phyloP scores from a whole-genome alignment of 2,888 invertebrate species.

The Nowickia ferox region DNA sequence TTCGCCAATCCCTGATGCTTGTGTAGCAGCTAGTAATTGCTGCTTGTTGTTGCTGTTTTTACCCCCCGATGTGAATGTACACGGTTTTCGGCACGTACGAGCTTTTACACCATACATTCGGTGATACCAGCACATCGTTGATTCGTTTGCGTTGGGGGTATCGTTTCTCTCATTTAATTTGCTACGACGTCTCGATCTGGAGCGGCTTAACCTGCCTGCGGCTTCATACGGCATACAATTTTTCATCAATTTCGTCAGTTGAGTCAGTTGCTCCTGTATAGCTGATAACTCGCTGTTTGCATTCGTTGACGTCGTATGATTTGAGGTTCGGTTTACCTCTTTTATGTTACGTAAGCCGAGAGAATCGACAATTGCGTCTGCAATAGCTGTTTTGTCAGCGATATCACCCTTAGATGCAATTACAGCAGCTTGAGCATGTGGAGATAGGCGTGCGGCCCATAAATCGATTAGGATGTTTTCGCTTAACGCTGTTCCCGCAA shows the following conservation, averaged over 20 bases:
- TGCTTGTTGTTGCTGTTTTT: slow-evolving; percentile 14
- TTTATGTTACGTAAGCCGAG: slow-evolving; percentile 31
- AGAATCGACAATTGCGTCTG: slow-evolving; percentile 46
- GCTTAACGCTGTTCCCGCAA: slow-evolving; percentile 44
- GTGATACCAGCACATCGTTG: slow-evolving; percentile 40
- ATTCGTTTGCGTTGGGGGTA: neutral
- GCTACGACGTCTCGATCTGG: neutral
- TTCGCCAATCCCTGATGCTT: slow-evolving; percentile 6
- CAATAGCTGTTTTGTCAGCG: slow-evolving; percentile 46
- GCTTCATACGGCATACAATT: neutral
- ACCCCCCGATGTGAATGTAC: slow-evolving; percentile 1
- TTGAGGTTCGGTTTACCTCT: slow-evolving; percentile 32
- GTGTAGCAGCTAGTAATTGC: slow-evolving; percentile 2
- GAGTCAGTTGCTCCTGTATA: slow-evolving; percentile 12
- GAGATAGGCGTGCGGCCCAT: slow-evolving; percentile 51
- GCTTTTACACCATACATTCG: slow-evolving; percentile 10
- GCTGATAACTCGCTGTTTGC: slow-evolving; percentile 4
- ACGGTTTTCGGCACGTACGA: slow-evolving; percentile 15
- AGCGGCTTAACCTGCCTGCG: neutral
- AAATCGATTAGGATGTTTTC: slow-evolving; percentile 51
- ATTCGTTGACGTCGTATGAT: neutral
- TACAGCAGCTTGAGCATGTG: slow-evolving; percentile 57
- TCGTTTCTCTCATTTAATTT: neutral
- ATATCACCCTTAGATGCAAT: slow-evolving; percentile 47
- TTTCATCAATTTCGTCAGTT: slow-evolving; percentile 18